These are phyloP conservation scores for Troilus luridus DNA, from an alignment of 2,888 invertebrate genomes.

Conservation along the genomic window DNA sequence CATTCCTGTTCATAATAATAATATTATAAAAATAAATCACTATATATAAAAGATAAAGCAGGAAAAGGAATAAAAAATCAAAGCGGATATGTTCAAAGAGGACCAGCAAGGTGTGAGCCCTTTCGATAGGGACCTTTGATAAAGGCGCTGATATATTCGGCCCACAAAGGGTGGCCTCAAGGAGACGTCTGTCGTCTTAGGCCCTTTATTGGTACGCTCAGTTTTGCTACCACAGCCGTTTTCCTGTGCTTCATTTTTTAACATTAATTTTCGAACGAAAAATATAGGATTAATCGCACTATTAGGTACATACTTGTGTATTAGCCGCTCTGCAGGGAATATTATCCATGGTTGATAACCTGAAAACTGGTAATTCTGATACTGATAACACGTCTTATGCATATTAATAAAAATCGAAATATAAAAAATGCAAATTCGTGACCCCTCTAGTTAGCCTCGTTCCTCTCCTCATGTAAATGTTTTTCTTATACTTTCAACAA, in stretches of 20 bases:
- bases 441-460: too few species aligned
- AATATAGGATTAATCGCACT: background rate
- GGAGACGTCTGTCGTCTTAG: background rate
- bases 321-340: too few species aligned
- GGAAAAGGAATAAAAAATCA: background rate
- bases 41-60: background rate
- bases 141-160: background rate
- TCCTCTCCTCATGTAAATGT: too few species aligned
- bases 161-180: background rate
- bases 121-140: background rate
- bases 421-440: too few species aligned
- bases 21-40: background rate
- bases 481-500: too few species aligned
- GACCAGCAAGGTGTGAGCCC: background rate
- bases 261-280: background rate
- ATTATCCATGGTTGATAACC: too few species aligned
- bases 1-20: too few species aligned
- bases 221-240: background rate
- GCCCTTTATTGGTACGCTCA: background rate
- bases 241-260: background rate
- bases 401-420: too few species aligned
- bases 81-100: background rate
- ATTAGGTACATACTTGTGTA: background rate
- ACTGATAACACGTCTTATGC: too few species aligned
- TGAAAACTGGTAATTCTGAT: too few species aligned